These are phyloP conservation scores for Dendrolimus punctatus DNA, from an alignment of 1,140 invertebrate species.

Conservation along the genomic window DNA sequence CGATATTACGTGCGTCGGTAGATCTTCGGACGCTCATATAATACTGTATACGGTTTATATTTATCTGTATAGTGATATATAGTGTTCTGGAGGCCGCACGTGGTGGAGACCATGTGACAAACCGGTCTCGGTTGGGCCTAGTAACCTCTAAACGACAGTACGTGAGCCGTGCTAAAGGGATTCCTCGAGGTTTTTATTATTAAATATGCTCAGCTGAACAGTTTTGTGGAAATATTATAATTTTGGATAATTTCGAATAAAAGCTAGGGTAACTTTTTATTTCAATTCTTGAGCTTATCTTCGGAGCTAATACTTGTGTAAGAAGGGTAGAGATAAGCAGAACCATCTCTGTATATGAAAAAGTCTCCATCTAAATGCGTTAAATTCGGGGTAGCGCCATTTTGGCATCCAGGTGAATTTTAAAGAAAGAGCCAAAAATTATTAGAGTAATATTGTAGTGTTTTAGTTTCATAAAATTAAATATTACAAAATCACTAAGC, in stretches of 20 bases:
- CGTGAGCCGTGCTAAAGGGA: conserved; percentile 46
- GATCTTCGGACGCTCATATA: conserved; percentile 10
- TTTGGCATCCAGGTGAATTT: no score
- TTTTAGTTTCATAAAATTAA: no score
- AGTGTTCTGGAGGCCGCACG: conserved; percentile 55
- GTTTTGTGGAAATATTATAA: conserved; percentile 41
- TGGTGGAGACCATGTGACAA: conserved; percentile 62
- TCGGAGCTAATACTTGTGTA: no score
- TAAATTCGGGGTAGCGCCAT: no score
- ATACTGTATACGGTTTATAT: conserved; percentile 8
- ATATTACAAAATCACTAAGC: no score
- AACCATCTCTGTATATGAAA: no score
- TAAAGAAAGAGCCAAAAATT: no score
- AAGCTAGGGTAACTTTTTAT: no score
- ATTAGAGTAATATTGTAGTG: no score
- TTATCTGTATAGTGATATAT: conserved; percentile 11
- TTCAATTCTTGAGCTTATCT: no score
- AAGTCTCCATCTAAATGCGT: no score
- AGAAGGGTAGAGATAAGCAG: no score
- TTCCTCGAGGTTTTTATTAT: conserved; percentile 16
- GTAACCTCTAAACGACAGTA: conserved; percentile 67
- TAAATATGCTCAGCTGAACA: conserved; percentile 8
- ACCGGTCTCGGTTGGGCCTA: conserved; percentile 60
- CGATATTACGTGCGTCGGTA: conserved; percentile 10
- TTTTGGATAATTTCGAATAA: conserved; percentile 4